These are phyloP conservation scores for Notarius lentiginosus DNA, from an alignment of 2,113 vertebrate genomes.

Conservation along the genomic window DNA sequence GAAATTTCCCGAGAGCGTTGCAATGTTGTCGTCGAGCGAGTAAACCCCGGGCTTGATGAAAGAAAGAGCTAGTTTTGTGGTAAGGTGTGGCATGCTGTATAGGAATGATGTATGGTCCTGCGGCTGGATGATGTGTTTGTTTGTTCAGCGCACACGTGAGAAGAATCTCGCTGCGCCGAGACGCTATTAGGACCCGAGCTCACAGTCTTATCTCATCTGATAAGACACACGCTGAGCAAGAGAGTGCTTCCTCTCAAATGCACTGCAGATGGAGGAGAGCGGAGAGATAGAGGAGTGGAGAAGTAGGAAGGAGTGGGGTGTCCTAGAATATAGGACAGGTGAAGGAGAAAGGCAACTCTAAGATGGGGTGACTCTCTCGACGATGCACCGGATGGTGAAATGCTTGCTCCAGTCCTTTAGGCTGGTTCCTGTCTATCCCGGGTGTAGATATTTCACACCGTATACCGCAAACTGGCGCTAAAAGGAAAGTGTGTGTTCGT, in stretches of 20 bases:
- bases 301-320: constrained; percentile 2
- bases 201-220: constrained; percentile 58
- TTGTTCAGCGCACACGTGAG: constrained; percentile 53
- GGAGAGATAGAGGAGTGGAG: constrained; percentile 35
- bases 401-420: background rate
- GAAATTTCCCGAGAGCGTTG: background rate
- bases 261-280: constrained; percentile 8
- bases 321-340: constrained; percentile 32
- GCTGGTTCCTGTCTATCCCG: background rate
- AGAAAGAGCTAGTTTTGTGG: constrained; percentile 29
- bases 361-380: constrained; percentile 1
- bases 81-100: constrained; percentile 29
- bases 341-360: constrained; percentile 22
- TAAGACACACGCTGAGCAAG: constrained; percentile 52
- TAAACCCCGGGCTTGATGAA: constrained; percentile 26
- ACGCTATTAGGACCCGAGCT: constrained; percentile 55
- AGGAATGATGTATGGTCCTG: constrained; percentile 57
- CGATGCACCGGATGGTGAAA: constrained; percentile 1
- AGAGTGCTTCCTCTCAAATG: constrained; percentile 49
- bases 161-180: constrained; percentile 49
- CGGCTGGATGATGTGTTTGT: constrained; percentile 50
- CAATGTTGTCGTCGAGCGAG: background rate
- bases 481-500: background rate
- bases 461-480: background rate
- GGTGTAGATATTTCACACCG: background rate